phyloP scores from a whole-genome alignment of 2,888 invertebrate genomes.

The Lasioglossum figueresi region DNA sequence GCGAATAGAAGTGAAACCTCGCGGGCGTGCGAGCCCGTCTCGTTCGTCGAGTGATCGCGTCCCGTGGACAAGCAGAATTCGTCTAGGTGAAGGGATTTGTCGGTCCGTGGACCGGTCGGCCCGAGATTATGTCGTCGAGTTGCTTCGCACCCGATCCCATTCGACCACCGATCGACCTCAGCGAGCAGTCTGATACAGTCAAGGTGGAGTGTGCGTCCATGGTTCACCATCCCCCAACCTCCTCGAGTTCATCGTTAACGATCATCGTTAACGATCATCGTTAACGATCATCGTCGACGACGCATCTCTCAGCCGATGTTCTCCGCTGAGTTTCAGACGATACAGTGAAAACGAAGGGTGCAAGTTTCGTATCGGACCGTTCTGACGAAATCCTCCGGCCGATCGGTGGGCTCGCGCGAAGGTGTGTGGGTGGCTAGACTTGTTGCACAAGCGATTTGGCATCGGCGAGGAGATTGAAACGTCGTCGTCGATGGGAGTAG shows the following conservation, averaged over 20 bases:
- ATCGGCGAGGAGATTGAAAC: constrained; percentile 21
- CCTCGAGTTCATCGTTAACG: neutral
- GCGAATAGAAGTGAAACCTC: constrained; percentile 30
- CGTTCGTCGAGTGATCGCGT: constrained; percentile 27
- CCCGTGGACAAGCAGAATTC: neutral
- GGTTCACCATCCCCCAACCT: neutral
- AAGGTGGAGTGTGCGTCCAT: constrained; percentile 87
- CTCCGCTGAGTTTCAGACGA: neutral
- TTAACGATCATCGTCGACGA: neutral
- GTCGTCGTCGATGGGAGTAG: neutral
- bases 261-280: neutral
- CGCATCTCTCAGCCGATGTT: neutral
- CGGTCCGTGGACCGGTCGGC: constrained; percentile 35
- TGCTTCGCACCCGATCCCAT: constrained; percentile 89
- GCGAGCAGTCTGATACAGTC: constrained; percentile 90
- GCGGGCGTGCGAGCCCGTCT: constrained; percentile 49
- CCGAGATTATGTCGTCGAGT: constrained; percentile 80
- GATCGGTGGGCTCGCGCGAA: neutral
- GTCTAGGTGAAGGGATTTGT: constrained; percentile 13
- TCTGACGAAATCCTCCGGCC: constrained; percentile 43
- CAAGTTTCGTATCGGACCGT: neutral
- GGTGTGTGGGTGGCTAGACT: constrained; percentile 56
- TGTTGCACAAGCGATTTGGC: constrained; percentile 57
- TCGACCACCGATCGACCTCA: constrained; percentile 90
- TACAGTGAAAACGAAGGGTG: neutral